Evolutionary conservation across 2,888 invertebrate species (phyloP).

Genomic region (Drosophila mettleri): DNA sequence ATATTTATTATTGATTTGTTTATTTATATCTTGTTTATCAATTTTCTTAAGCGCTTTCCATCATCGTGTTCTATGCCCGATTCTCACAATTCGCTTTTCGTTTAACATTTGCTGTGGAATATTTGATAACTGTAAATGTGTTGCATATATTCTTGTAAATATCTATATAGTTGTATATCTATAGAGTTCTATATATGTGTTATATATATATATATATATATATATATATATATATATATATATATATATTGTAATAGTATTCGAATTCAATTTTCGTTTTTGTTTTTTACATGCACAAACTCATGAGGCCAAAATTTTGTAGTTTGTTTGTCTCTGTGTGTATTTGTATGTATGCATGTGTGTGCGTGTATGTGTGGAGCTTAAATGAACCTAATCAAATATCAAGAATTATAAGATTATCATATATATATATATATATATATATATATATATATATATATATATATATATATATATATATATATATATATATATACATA

Average conservation of each 20-base stretch:
- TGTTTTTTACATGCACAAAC: conserved; percentile 77
- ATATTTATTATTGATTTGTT: background rate
- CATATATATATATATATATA: conserved; percentile 10
- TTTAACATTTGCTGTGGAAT: conserved; percentile 45
- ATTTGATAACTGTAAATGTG: conserved; percentile 43
- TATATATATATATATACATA: conserved; percentile 8
- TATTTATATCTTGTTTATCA: background rate
- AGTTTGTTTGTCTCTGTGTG: conserved; percentile 7
- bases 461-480: conserved; percentile 15
- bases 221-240: conserved; percentile 17
- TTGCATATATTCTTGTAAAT: conserved; percentile 39
- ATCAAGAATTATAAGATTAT: conserved; percentile 52
- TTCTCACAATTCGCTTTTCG: conserved; percentile 77
- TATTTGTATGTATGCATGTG: conserved; percentile 14
- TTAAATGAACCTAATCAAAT: conserved; percentile 62
- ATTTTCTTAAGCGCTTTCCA: conserved; percentile 1
- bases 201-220: conserved; percentile 3
- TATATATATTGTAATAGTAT: conserved; percentile 38
- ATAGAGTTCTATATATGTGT: background rate
- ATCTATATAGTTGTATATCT: conserved; percentile 7
- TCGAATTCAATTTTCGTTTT: conserved; percentile 52
- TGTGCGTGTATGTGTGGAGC: conserved; percentile 26
- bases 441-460: conserved; percentile 17
- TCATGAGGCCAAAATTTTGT: conserved; percentile 70
- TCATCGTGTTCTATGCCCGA: conserved; percentile 53